Base-by-base conservation (phyloP, 2,797 vertebrate genomes). In the Falco berigora region DNA sequence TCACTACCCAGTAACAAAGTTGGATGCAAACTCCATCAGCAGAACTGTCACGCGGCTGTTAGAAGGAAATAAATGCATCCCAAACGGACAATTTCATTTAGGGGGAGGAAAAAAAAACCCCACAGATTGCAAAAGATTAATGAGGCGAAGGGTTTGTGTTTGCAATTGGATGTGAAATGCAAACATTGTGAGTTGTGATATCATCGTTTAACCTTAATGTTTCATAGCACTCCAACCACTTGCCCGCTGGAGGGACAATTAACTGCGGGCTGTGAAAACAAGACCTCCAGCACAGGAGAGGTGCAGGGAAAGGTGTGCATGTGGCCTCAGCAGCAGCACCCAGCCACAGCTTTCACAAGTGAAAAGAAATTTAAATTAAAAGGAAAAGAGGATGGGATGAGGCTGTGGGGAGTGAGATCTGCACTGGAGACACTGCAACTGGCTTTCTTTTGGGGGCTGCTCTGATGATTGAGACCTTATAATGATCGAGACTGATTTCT, bases 61-160 rank as follows among this genome's bases (percentile, higher is more conserved):
- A 98, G 96, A 84, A 96, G 95, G 93, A 98, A 98, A 98, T 97
- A 95, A 98, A 98, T 98, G 98, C 58, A 96, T 98, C 98, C 97
- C 98, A 94, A 98, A 98, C 34, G 97, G 97, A 97, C 96, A 92
- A 97, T 98, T 98, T 97, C 97, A 96, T 97, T 98, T 96, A 76
- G 92, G 91, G 83, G 86, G 34, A 91, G 55, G 12, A 2, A 6
- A 42, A 28, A 28, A 22, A 40, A n/a, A 38, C 5, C 56, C 66
- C 53, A 42, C 17, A 77, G 94, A 97, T 97, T 97, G 96, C 91
- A 94, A 97, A 97, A 97, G 97, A 98, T 98, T 98, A 98, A 98
- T 98, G 98, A 98, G 96, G 96, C 96, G 7, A 97, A 96, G 88
- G 97, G 96, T 96, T 97, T 97, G 97, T 97, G 94, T 97, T 98